Percentiles rank a stretch among this genome's conserved stretches.
Evolutionary conservation across 2,113 vertebrate genomes (phyloP).

Genomic region (Macquaria australasica): DNA sequence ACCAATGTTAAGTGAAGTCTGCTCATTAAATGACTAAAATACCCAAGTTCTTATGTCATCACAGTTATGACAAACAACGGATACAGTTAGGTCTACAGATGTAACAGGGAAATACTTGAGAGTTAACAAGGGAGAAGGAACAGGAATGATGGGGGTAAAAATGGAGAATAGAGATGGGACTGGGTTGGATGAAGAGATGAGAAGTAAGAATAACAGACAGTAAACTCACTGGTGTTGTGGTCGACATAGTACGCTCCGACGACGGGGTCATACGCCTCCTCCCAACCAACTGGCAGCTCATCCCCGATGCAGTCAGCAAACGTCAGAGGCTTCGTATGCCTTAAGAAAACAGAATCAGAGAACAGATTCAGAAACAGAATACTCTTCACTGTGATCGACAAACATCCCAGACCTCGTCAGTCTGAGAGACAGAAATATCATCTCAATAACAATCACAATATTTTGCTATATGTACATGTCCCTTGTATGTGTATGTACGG

Average conservation of each 20-base stretch:
- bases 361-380: conserved; percentile 9
- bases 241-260: conserved; percentile 98
- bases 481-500: background rate
- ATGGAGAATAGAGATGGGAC: background rate
- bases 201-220: conserved; percentile 15
- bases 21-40: too few species aligned
- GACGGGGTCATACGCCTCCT: conserved; percentile 94
- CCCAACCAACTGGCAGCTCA: conserved; percentile 97
- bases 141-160: background rate
- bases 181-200: background rate
- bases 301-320: conserved; percentile 99
- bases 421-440: background rate
- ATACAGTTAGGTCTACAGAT: background rate
- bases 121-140: background rate
- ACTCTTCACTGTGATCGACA: background rate
- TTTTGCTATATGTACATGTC: background rate
- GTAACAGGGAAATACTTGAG: background rate
- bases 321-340: conserved; percentile 97
- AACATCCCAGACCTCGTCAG: background rate
- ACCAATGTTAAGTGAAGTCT: too few species aligned
- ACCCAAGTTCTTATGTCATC: background rate
- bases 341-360: conserved; percentile 76
- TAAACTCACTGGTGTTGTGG: conserved; percentile 95
- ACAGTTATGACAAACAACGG: background rate
- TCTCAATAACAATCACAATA: background rate